Evolutionary conservation across 2,113 vertebrate genomes (phyloP), one percentile per base, ranked within the genome.

Genomic region (Halcyon malimbica): DNA sequence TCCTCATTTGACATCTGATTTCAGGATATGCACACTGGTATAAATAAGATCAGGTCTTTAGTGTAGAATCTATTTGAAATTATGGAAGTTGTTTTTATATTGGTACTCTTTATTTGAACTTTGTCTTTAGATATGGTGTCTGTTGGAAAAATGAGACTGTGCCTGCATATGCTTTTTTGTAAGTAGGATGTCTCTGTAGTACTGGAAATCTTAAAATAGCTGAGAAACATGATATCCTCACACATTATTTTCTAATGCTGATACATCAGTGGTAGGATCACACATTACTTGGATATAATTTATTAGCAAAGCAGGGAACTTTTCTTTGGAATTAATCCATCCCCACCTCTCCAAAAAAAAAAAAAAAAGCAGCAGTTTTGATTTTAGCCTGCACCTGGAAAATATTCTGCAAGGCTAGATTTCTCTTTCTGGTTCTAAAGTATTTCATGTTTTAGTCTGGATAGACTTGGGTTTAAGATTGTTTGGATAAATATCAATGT

Each of bases 131-230:
- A 77, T 33, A 76, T 96, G 81, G 81, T 46, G 35, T 78, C 48
- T 4, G 1, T 33, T 51, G 76, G 54, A 96, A 93, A 87, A 54
- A 69, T 29, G 26, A 94, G 19, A 39, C 87, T 96, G 14, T 95
- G 91, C 64, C 83, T 96, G 60, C 83, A 89, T 70, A 86, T 33
- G 48, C 6, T 60, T 57, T 82, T 94, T 50, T 93, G 80, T 88
- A 97, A 95, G 92, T 92, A 92, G 60, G 53, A 35, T 94, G 50
- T 73, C 44, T 97, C 95, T 96, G 85, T 96, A 94, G 94, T 87
- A 83, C 54, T 70, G 71, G 54, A 74, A 94, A 64, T 64, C 93
- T 96, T 94, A 94, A 97, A 97, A 97, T 96, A 98, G 48, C 54
- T 89, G 39, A 94, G 79, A 56, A 95, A 80, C 81, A 59, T 79